Conservation (phyloP, 2,797 vertebrate genomes). For the Corythornis leucogaster region DNA sequence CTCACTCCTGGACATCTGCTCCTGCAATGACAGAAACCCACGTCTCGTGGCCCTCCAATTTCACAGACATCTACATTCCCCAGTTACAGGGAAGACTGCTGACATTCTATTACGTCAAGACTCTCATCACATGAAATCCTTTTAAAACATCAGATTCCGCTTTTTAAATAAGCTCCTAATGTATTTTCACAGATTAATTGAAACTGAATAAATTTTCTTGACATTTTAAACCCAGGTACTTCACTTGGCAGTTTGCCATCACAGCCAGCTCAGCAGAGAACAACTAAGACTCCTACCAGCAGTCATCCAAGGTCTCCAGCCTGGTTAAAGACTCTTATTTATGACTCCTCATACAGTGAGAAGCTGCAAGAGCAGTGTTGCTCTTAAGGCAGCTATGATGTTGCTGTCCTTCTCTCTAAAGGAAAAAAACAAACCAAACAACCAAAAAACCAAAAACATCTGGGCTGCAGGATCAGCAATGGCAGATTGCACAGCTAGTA, state of each 20-base stretch:
- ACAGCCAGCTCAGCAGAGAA: background rate
- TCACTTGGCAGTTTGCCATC: background rate
- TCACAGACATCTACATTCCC: background rate
- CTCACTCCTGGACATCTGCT: background rate
- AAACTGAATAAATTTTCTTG: conserved; percentile 23
- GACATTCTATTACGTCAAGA: background rate
- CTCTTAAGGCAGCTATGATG: background rate
- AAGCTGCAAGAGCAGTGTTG: background rate
- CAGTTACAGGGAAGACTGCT: background rate
- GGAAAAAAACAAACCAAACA: background rate
- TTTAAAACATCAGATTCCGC: conserved; percentile 11
- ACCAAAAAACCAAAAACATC: background rate
- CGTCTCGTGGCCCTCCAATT: background rate
- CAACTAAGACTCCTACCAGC: background rate
- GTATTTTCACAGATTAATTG: conserved; percentile 30
- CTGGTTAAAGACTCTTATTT: background rate
- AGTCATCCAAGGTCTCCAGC: background rate
- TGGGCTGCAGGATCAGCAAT: background rate
- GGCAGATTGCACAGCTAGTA: background rate
- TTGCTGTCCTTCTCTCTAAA: background rate
- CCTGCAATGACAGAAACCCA: background rate
- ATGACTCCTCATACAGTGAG: background rate
- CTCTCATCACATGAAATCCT: conserved; percentile 1
- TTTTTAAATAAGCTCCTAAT: background rate
- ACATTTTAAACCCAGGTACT: conserved; percentile 21